Evolutionary conservation across 1,140 invertebrate genomes (phyloP).

Genomic region (Caenorhabditis inopinata): DNA sequence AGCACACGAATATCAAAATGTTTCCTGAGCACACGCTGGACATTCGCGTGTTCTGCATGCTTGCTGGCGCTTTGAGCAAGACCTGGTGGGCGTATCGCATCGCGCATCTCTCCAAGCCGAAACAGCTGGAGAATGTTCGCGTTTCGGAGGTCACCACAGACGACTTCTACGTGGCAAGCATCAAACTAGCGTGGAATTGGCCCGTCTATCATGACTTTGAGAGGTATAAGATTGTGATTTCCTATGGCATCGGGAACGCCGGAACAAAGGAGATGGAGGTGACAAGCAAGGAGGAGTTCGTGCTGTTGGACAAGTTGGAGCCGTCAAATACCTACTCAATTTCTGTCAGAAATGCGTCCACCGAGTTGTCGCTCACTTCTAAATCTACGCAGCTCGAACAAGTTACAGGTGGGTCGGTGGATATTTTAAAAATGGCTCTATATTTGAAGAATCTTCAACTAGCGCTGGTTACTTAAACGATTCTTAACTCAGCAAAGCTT

Average conservation of each 20-base stretch:
- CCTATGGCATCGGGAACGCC: slow-evolving; percentile 50
- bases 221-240: slow-evolving; percentile 54
- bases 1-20: slow-evolving; percentile 41
- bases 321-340: slow-evolving; percentile 55
- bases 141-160: slow-evolving; percentile 48
- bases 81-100: slow-evolving; percentile 59
- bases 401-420: slow-evolving; percentile 54
- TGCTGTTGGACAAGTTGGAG: slow-evolving; percentile 56
- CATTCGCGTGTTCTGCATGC: slow-evolving; percentile 55
- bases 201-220: slow-evolving; percentile 52
- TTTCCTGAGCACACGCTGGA: slow-evolving; percentile 42
- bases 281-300: slow-evolving; percentile 37
- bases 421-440: too few relatives aligned
- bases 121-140: slow-evolving; percentile 49
- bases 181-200: slow-evolving; percentile 55
- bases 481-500: too few relatives aligned
- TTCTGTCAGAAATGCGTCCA: slow-evolving; percentile 57
- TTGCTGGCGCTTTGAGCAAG: slow-evolving; percentile 55
- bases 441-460: too few relatives aligned
- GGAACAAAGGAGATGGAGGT: slow-evolving; percentile 50
- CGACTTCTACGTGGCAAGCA: slow-evolving; percentile 56
- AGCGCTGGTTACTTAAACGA: too few relatives aligned
- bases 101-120: slow-evolving; percentile 56
- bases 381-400: slow-evolving; percentile 51
- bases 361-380: slow-evolving; percentile 52